These are phyloP conservation scores for Cossypha caffra DNA, from an alignment of 2,797 vertebrate genomes.

Conservation along the genomic window DNA sequence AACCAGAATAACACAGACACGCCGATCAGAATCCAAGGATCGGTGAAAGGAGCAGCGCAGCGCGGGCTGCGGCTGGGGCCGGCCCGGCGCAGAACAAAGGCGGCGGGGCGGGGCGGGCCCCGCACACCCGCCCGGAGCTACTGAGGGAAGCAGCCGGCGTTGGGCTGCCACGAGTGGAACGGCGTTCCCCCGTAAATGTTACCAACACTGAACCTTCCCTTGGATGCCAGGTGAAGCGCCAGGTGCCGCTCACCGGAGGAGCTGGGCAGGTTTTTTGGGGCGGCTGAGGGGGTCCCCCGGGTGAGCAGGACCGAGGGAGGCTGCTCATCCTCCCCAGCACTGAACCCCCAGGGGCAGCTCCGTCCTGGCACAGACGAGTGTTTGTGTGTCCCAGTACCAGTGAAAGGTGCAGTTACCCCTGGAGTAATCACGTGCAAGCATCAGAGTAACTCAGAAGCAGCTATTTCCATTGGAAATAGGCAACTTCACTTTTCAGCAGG, in stretches of 20 bases:
- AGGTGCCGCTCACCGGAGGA: accelerated
- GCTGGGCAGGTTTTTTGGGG: not conserved
- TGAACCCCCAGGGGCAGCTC: not conserved
- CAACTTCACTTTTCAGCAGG: not conserved
- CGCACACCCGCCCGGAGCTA: accelerated
- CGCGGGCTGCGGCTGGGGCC: accelerated
- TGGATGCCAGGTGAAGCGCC: accelerated
- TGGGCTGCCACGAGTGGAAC: accelerated
- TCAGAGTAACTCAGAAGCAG: not conserved
- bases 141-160: not conserved
- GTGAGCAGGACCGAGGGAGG: not conserved
- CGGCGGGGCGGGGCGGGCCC: not conserved
- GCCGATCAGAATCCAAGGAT: not conserved
- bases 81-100: not conserved
- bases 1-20: not conserved
- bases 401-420: not conserved
- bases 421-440: not conserved
- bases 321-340: not conserved
- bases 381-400: not conserved
- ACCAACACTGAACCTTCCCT: accelerated
- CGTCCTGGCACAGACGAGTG: not conserved
- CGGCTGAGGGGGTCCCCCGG: accelerated
- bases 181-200: not conserved
- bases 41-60: not conserved
- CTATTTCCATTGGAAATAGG: not conserved